A percentile compares a stretch with the other conserved stretches of the same genome.
Evolutionary conservation across 2,113 vertebrate genomes (phyloP).

Genomic region (Bagarius yarrelli): DNA sequence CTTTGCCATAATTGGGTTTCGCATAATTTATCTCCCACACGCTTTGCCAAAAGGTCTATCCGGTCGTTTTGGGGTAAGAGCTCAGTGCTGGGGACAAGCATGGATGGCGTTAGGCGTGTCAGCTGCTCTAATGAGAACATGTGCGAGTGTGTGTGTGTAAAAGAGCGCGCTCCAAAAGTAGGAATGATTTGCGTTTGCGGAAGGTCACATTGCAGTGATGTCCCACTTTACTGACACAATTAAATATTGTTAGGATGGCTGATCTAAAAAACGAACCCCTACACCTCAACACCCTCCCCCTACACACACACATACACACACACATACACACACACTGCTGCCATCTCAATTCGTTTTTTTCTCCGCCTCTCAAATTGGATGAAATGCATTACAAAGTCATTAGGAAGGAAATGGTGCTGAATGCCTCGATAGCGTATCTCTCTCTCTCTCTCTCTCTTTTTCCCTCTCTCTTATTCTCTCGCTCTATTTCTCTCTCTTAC

Average conservation of each 20-base stretch:
- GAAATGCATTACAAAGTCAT: constrained; percentile 63
- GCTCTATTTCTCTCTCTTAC: constrained; percentile 4
- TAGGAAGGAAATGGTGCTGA: constrained; percentile 58
- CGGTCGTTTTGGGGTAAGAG: neutral
- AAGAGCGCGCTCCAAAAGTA: constrained; percentile 50
- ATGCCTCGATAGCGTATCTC: constrained; percentile 52
- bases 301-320: neutral
- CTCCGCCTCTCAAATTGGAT: constrained; percentile 56
- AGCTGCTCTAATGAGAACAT: constrained; percentile 49
- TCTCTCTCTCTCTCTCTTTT: constrained; percentile 23
- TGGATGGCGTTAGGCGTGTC: constrained; percentile 18
- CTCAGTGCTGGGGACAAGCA: neutral
- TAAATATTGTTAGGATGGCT: constrained; percentile 63
- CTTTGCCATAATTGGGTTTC: constrained; percentile 12
- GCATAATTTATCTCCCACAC: constrained; percentile 17
- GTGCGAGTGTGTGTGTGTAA: constrained; percentile 33
- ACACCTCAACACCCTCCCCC: constrained; percentile 5
- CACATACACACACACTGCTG: neutral
- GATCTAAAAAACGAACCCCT: constrained; percentile 55
- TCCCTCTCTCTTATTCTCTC: neutral
- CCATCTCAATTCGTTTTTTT: constrained; percentile 3
- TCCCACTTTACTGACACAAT: constrained; percentile 74
- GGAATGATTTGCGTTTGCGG: constrained; percentile 56
- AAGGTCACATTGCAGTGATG: constrained; percentile 67
- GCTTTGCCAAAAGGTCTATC: neutral